Base-by-base conservation (phyloP, 2,797 vertebrate species). In the Pitangus sulphuratus region DNA sequence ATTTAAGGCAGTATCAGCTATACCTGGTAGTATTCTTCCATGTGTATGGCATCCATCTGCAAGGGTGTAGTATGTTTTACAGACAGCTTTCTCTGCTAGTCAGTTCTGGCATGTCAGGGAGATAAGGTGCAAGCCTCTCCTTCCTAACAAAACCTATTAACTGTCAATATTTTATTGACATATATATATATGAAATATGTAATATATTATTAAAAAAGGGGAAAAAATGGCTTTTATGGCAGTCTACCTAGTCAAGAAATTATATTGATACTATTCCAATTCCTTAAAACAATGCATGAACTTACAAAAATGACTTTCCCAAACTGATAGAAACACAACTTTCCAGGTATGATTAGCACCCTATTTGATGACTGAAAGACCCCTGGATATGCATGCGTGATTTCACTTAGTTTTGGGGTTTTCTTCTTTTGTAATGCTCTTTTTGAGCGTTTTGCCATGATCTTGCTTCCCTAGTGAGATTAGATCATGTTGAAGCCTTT, bases 21-120 rank as follows among this genome's bases (percentile, higher is more conserved):
- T 58, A 84, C 28, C 42, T 96, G 57, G 64, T 80, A 95, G 57
- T 10, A 21, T 57, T 94, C 12, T 64, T 78, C 89, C 19, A 19
- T 33, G 1, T 69, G 33, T 19, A 8, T 84, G 77, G 30, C 75
- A 74, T 80, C 42, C 35, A 85, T 78, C 69, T 87, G 74, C 75
- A 57, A 84, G 91, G 35, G 56, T 56, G 24, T 57, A 87, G 69
- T 65, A 31, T 71, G 26, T 76, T 89, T 78, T 79, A 35, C 25
- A 84, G 65, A 22, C 62, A 70, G 51, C 45, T 77, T 95, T 60
- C 69, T 92, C 40, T 75, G 78, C 51, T 39, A 42, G 47, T 89
- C 75, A 93, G 6, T 94, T 94, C 87, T 85, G 54, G 31, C 5
- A 19, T 11, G 37, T 69, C 19, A 74, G n/a, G 14, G 39, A 95